Percentiles rank a stretch among this genome's conserved stretches.
Evolutionary conservation across 1,140 invertebrate genomes (phyloP).

Genomic region (Caerostris darwini): DNA sequence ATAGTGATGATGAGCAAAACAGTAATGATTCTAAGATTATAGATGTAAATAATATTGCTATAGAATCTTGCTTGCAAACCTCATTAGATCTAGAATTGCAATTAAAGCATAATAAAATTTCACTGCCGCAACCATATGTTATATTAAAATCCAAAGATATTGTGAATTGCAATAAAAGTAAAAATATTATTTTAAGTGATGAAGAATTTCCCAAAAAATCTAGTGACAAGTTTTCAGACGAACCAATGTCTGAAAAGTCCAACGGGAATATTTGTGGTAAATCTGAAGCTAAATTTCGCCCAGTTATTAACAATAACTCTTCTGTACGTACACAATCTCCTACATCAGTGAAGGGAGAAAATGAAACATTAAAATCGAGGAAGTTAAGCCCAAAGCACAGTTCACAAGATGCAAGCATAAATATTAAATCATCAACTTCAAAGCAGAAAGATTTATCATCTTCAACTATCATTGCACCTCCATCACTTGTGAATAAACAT

Average conservation of each 20-base stretch:
- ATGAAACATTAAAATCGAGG: neutral
- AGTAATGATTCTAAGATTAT: neutral
- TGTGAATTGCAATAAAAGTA: constrained; percentile 47
- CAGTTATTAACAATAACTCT: constrained; percentile 23
- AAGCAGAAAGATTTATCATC: constrained; percentile 43
- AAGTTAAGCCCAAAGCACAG: constrained; percentile 43
- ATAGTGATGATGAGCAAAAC: neutral
- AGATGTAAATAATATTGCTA: neutral
- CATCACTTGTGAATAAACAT: constrained; percentile 22
- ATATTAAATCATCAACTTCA: constrained; percentile 5
- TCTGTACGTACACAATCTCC: constrained; percentile 50
- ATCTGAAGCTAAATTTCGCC: constrained; percentile 53
- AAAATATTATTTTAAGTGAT: neutral
- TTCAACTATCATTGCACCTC: neutral
- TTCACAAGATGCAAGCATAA: neutral
- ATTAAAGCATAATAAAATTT: constrained; percentile 26
- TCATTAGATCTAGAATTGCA: neutral
- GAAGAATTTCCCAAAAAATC: neutral
- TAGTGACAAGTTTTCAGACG: neutral
- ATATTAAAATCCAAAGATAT: constrained; percentile 60
- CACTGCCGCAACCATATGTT: constrained; percentile 38
- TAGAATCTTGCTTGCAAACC: neutral
- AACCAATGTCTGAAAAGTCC: neutral
- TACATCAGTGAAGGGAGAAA: constrained; percentile 36
- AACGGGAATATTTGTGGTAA: neutral